phyloP scores from a whole-genome alignment of 2,888 invertebrate genomes.

The Ceraclea dissimilis region DNA sequence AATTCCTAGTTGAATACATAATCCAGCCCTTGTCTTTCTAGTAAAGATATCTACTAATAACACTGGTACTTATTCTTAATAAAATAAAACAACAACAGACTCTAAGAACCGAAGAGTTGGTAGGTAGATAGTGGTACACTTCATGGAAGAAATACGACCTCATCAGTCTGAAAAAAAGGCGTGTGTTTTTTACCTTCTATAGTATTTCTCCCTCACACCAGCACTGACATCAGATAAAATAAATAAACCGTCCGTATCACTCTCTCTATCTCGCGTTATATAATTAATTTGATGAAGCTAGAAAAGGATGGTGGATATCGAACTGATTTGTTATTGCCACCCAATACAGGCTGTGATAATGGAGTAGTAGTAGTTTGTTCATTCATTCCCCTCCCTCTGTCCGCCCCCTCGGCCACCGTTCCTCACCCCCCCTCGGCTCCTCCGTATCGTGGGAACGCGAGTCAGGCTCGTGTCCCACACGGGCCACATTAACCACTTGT shows the following conservation, averaged over 20 bases:
- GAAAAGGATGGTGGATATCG: not conserved
- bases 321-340: slow-evolving; percentile 22
- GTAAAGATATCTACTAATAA: no score
- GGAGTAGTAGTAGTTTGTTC: slow-evolving; percentile 49
- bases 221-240: not conserved
- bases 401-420: slow-evolving; percentile 4
- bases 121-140: no score
- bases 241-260: not conserved
- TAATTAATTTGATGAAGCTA: no score
- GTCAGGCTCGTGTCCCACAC: slow-evolving; percentile 27
- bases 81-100: no score
- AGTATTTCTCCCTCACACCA: slow-evolving; percentile 1
- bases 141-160: not conserved
- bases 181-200: no score
- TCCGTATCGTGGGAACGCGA: slow-evolving; percentile 25
- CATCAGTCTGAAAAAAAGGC: no score
- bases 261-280: not conserved
- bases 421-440: slow-evolving; percentile 17
- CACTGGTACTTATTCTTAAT: no score
- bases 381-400: slow-evolving; percentile 19
- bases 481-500: slow-evolving; percentile 24
- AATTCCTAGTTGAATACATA: no score
- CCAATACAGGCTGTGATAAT: slow-evolving; percentile 43
- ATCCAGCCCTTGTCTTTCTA: no score
- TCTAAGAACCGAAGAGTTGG: no score